Base-by-base conservation (phyloP, 2,113 vertebrate species). In the Narcine bancroftii region DNA sequence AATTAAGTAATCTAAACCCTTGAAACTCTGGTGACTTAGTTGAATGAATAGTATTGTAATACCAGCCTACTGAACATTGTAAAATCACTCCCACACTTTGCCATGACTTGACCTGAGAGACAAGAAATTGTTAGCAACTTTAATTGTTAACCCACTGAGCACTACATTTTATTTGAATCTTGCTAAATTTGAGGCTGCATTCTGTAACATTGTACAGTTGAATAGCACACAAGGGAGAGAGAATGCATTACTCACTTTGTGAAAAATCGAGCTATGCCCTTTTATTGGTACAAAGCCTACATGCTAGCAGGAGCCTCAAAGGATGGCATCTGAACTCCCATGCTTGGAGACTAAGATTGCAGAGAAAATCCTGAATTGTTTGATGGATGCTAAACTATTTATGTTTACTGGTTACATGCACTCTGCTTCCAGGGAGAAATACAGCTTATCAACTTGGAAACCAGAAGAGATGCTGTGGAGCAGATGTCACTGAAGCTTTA, bases 401-500 rank as follows among this genome's bases (percentile, higher is more conserved):
- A 66, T 91, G 21, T 77, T 89, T 63, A 66, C 42, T n/a, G 95
- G 93, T 95, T 94, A 91, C 42, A 45, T 91, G 42, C 63, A 69
- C 89, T 95, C 93, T 95, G 94, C 94, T 93, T 95, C 93, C 94
- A 98, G 97, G 95, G 94, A 77, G 97, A 98, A 93, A 96, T 96
- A 95, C 95, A 95, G 93, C 96, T 96, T 93, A 95, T 96, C 94
- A 96, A 96, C 94, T 94, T 95, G 93, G 97, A 99, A 95, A 96
- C 96, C 93, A 97, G 97, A 95, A 97, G 96, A 95, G 97, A 96
- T 56, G 97, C 97, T 93, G 96, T 99, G 94, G 97, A 98, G 94
- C 97, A 98, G 96, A 98, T 99, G 97, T 97, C 96, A 87, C 94
- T 97, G 94, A 97, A 97, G 94, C 96, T 99, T 93, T 97, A 96